Evolutionary conservation across 92 coral and sea anemone species (phyloP).

Genomic region (Bergia sp.): DNA sequence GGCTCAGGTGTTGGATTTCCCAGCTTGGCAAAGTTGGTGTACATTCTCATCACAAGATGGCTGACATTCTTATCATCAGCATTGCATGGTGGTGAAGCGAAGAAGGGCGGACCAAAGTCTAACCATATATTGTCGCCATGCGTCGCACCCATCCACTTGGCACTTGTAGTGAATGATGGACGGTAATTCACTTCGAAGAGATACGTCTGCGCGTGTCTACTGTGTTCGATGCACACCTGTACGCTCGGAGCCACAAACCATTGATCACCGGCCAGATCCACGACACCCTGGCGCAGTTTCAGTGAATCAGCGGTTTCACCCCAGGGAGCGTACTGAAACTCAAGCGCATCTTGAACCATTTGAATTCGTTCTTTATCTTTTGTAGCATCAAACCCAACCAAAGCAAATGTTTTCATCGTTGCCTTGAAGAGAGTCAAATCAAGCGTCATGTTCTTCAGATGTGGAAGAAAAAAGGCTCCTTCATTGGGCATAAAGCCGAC

Average conservation of each 20-base stretch:
- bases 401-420: neutral
- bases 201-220: slow-evolving; percentile 54
- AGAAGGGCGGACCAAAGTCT: slow-evolving; percentile 72
- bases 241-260: slow-evolving; percentile 72
- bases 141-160: no score
- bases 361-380: neutral
- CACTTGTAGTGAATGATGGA: slow-evolving; percentile 47
- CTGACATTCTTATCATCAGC: slow-evolving; percentile 71
- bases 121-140: no score
- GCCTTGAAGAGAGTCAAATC: neutral
- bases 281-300: slow-evolving; percentile 46
- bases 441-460: neutral
- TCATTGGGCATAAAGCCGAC: slow-evolving; percentile 69
- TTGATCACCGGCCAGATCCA: slow-evolving; percentile 61
- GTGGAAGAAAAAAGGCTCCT: slow-evolving; percentile 46
- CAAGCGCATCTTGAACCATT: slow-evolving; percentile 63
- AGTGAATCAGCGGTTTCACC: slow-evolving; percentile 51
- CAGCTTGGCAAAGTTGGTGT: slow-evolving; percentile 68
- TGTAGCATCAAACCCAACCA: neutral
- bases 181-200: slow-evolving; percentile 60
- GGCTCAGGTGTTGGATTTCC: slow-evolving; percentile 67
- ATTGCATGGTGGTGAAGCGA: slow-evolving; percentile 27
- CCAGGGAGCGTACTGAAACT: slow-evolving; percentile 10
- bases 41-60: slow-evolving; percentile 57
- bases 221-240: slow-evolving; percentile 56